These are phyloP conservation scores for Zoanthus solanderi DNA, from an alignment of 92 coral and sea anemone species.

Conservation along the genomic window DNA sequence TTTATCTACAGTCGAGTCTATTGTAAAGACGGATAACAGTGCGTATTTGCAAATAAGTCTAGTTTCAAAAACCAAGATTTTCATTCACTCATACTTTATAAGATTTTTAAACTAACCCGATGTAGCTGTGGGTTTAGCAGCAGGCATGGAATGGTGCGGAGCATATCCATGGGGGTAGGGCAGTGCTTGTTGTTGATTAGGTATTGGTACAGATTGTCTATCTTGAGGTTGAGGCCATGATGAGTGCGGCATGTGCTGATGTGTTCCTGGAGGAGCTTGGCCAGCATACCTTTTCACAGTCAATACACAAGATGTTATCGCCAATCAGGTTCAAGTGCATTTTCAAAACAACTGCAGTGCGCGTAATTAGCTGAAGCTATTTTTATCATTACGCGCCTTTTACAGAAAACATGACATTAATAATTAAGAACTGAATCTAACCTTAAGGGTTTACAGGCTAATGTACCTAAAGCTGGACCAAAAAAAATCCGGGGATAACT, in stretches of 20 bases:
- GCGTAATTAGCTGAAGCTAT: no score
- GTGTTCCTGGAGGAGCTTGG: constrained; percentile 18
- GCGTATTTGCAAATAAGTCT: no score
- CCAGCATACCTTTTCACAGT: constrained; percentile 29
- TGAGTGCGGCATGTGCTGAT: constrained; percentile 12
- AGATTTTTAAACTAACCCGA: constrained; percentile 20
- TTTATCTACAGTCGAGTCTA: no score
- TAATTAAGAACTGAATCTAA: no score
- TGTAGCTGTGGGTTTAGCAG: constrained; percentile 30
- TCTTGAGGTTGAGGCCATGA: constrained; percentile 41
- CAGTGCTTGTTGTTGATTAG: constrained; percentile 54
- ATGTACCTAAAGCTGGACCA: no score
- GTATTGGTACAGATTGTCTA: constrained; percentile 57
- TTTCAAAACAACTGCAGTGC: no score
- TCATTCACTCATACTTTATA: background rate
- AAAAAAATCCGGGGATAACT: no score
- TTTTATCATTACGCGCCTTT: no score
- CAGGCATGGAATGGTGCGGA: constrained; percentile 75
- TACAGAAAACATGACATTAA: no score
- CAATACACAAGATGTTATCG: background rate
- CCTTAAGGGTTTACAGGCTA: no score
- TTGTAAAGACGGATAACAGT: no score
- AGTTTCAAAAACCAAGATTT: background rate
- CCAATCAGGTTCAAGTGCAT: no score
- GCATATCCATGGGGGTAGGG: constrained; percentile 59